Evolutionary conservation across 2,888 invertebrate species (phyloP).

Genomic region (Phoenoteleia sp.): DNA sequence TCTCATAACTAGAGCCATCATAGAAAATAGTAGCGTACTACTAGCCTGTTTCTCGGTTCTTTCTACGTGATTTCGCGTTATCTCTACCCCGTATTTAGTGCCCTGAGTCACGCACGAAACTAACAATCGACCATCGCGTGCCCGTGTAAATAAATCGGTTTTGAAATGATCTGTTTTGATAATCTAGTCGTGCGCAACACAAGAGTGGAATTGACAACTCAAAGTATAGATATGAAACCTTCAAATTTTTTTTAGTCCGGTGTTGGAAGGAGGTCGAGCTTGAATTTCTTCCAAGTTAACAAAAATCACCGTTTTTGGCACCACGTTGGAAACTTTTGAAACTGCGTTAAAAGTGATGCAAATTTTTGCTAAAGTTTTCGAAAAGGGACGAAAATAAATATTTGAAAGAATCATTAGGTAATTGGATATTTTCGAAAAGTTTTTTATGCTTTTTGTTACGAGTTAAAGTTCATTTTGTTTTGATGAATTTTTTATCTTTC

Average conservation of each 20-base stretch:
- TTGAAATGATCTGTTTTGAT: slow-evolving; percentile 27
- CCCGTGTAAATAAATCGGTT: slow-evolving; percentile 54
- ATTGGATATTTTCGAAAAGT: too few species aligned
- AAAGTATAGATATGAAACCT: not conserved
- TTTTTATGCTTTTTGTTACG: too few species aligned
- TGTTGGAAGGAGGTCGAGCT: too few species aligned
- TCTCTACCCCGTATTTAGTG: slow-evolving; percentile 48
- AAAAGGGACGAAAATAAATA: too few species aligned
- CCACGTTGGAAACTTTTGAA: too few species aligned
- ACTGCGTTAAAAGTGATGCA: too few species aligned
- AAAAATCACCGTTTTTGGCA: too few species aligned
- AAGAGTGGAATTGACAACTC: slow-evolving; percentile 57
- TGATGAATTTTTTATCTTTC: too few species aligned
- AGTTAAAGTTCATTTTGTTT: too few species aligned
- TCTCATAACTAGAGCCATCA: slow-evolving; percentile 42
- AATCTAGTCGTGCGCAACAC: slow-evolving; percentile 44
- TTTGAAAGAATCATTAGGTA: too few species aligned
- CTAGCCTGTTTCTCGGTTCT: slow-evolving; percentile 18
- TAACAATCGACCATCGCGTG: slow-evolving; percentile 60
- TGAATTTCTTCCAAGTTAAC: too few species aligned
- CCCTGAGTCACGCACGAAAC: slow-evolving; percentile 46
- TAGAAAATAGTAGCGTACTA: slow-evolving; percentile 35
- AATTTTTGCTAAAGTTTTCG: too few species aligned
- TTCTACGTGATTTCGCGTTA: slow-evolving; percentile 57
- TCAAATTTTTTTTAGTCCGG: not conserved